Conservation (phyloP, 1,140 invertebrate species). For the Ostrea edulis region DNA sequence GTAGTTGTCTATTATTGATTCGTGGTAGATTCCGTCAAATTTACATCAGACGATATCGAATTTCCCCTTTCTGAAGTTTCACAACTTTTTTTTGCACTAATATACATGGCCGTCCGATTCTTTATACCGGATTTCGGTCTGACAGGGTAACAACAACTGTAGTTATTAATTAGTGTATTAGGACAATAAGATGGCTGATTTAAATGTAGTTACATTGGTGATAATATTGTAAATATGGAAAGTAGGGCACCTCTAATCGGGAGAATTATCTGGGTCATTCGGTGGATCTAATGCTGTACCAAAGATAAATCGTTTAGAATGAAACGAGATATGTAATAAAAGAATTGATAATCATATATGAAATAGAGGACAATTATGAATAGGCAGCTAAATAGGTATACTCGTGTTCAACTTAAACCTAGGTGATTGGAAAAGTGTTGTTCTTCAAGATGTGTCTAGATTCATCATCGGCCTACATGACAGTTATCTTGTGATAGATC, state of each 20-base stretch:
- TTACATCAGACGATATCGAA: conserved; percentile 27
- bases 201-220: too few species aligned
- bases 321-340: background rate
- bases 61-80: conserved; percentile 32
- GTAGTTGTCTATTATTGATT: background rate
- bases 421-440: too few species aligned
- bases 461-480: too few species aligned
- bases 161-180: background rate
- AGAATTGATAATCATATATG: background rate
- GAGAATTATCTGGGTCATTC: background rate
- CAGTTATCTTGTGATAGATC: too few species aligned
- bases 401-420: too few species aligned
- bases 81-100: background rate
- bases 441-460: too few species aligned
- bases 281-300: background rate
- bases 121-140: background rate
- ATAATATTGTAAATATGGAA: background rate
- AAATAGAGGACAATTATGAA: too few species aligned
- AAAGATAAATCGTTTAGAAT: background rate
- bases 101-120: background rate
- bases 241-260: conserved; percentile 10
- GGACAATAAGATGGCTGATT: too few species aligned
- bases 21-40: background rate
- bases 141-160: background rate
- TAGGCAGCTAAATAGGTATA: too few species aligned